Base-by-base conservation (phyloP, 2,888 invertebrate genomes). In the Plagodis dolabraria region DNA sequence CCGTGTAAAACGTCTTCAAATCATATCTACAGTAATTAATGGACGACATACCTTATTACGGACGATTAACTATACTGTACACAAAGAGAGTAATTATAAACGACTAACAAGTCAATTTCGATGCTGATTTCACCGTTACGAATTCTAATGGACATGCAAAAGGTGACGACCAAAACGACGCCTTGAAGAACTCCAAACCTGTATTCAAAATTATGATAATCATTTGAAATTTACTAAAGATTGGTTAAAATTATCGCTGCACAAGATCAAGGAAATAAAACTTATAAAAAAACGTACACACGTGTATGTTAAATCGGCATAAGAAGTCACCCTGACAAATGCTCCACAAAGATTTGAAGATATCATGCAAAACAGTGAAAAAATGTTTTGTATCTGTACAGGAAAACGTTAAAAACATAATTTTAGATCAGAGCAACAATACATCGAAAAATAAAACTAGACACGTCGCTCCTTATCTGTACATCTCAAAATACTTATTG, bases 1-100 rank as follows among this genome's bases (percentile, higher is more conserved):
- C 80, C 79, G 79, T 89, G 89, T 89, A 89, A 87, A 88, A 63
- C 64, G 62, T 64, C 67, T 67, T 68, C 65, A 67, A 87, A 86
- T 89, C 88, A 86, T 89, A 90, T 85, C 82, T 84, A 79, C 79
- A 77, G 80, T 90, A 86, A 89, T 89, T 89, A 90, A 90, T 90
- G 87, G 81, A 79, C 81, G 75, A 78, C 77, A 76, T 80, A 79
- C 79, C 75, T 83, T 79, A 82, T 81, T 84, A 82, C 76, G 74
- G 78, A 83, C 83, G 87, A 87, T 86, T 86, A 86, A 83, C 80
- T 79, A 74, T 76, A 76, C 71, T 73, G 77, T 80, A 77, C 80
- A 73, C 70, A 71, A 75, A 77, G 72, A 68, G 68, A 66, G 71
- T 69, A 73, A 79, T 79, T 77, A 61, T 47, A 57, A 61, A 70